These are phyloP conservation scores for Brachypteracias leptosomus DNA, from an alignment of 2,113 vertebrate species.

Conservation along the genomic window DNA sequence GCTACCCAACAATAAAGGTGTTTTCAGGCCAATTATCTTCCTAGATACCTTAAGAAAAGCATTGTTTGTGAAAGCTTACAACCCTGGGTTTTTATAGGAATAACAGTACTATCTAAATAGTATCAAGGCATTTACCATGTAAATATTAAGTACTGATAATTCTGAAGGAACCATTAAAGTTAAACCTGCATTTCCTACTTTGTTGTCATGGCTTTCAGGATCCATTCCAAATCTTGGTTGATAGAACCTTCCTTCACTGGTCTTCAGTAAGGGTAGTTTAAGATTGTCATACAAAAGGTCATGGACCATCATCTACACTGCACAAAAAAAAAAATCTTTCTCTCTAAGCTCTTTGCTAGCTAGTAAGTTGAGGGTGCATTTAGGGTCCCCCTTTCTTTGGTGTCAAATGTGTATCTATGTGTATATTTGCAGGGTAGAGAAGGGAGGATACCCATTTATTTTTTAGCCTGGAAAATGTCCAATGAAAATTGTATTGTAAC, in stretches of 20 bases:
- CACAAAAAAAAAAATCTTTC: not conserved
- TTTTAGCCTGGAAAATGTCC: not conserved
- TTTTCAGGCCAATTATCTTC: not conserved
- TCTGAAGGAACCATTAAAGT: not conserved
- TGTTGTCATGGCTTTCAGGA: not conserved
- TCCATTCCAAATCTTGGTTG: not conserved
- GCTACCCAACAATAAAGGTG: not conserved
- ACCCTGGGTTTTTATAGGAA: fast-evolving
- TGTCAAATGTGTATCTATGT: not conserved
- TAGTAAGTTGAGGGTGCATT: not conserved
- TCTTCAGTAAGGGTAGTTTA: not conserved
- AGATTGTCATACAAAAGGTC: not conserved
- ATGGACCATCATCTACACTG: not conserved
- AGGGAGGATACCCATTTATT: not conserved
- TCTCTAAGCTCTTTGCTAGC: not conserved
- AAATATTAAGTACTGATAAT: not conserved
- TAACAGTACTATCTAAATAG: not conserved
- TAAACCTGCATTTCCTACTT: not conserved
- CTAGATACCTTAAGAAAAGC: not conserved
- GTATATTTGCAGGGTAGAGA: not conserved
- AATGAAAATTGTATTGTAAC: not conserved
- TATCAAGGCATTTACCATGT: not conserved
- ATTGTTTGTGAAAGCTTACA: not conserved
- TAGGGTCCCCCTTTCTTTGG: not conserved
- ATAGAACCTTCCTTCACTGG: not conserved